A percentile compares a stretch with the other conserved stretches of the same genome.
Conservation (phyloP, 1,140 invertebrate species). For the Heliconius nattereri region DNA sequence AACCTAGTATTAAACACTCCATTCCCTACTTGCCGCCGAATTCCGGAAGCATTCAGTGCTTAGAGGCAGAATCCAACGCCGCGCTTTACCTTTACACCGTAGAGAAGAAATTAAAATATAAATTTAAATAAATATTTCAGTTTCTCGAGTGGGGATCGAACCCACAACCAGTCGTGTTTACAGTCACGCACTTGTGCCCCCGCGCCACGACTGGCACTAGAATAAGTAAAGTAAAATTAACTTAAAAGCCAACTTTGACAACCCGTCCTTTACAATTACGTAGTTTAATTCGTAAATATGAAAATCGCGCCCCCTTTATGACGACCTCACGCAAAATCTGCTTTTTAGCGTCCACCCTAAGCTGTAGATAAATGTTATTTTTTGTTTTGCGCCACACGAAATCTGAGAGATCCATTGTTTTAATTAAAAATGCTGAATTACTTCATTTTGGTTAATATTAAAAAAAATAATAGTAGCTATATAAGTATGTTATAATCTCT, state of each 20-base stretch:
- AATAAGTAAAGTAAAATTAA: neutral
- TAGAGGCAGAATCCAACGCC: too few species aligned
- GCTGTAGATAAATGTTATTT: slow-evolving; percentile 7
- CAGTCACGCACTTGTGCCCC: too few species aligned
- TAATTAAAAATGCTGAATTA: neutral
- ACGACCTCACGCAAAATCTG: slow-evolving; percentile 3
- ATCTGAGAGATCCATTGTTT: neutral
- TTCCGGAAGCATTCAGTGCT: too few species aligned
- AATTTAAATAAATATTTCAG: too few species aligned
- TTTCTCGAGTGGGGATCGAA: too few species aligned
- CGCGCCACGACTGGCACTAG: too few species aligned
- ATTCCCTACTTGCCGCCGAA: neutral
- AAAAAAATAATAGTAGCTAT: neutral
- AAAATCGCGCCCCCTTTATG: neutral
- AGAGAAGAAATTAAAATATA: too few species aligned
- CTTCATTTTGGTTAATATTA: neutral
- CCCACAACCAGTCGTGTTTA: too few species aligned
- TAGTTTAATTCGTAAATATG: slow-evolving; percentile 9
- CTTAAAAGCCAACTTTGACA: neutral
- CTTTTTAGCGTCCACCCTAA: slow-evolving; percentile 9
- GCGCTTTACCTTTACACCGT: too few species aligned
- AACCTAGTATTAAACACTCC: neutral
- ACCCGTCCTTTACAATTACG: neutral
- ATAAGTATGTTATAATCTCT: too few species aligned
- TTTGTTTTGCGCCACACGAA: neutral